Evolutionary conservation across 2,113 vertebrate genomes (phyloP), one percentile per base, ranked within the genome.

Genomic region (Anseranas semipalmata): DNA sequence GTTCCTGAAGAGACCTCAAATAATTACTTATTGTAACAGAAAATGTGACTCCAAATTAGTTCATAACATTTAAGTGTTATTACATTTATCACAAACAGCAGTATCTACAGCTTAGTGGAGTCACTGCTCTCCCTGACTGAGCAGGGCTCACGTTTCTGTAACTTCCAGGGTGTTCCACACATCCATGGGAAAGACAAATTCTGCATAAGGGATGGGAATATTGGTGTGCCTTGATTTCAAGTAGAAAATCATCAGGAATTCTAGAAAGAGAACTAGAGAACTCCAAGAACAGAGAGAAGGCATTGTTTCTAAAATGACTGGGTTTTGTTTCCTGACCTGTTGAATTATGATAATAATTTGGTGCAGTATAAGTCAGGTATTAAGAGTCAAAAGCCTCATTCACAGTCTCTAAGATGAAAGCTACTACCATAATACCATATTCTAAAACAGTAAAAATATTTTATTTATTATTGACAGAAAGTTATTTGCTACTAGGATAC

Each of bases 61-160:
- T 59, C 4, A 17, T 46, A 43, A 74, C 14, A 27, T 22, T 2
- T 32, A 7, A 73, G 3, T 4, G 2, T 52, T 68, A 48, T 10
- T 59, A 28, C 7, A 1, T 0, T 37, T 62, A 5, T 3, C 27
- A 2, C 7, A 10, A 16, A 66, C 20, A 58, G 3, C 3, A 24
- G 5, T 25, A 22, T 39, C 48, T 74, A 25, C 20, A 78, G 1
- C 41, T 65, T 60, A 28, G 7, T 28, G 4, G 11, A 76, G 10
- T 32, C 12, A 6, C 27, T 58, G 30, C 6, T 48, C 2, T 71
- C 65, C 20, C 21, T 66, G 9, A 30, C 13, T 13, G 30, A 92
- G 20, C 27, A 71, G 14, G 82, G 8, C 10, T 5, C 5, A 15
- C 0, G 2, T 66, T 87, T 85, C 50, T 58, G 7, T 56, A 62